Evolutionary conservation across 2,113 vertebrate genomes (phyloP).

Genomic region (Copsychus sechellarum): DNA sequence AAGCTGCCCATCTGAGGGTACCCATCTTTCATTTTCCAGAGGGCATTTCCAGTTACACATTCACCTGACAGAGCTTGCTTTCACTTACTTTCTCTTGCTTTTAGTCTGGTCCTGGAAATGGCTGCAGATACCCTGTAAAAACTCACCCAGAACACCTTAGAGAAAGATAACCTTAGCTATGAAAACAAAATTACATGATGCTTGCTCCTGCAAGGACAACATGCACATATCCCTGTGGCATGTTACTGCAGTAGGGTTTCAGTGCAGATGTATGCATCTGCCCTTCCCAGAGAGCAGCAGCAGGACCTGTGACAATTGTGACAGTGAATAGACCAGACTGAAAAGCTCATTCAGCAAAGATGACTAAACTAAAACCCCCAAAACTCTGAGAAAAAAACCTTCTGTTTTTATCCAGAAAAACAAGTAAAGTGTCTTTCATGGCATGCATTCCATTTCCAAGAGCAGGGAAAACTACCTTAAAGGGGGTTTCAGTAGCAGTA

Average conservation of each 20-base stretch:
- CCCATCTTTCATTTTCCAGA: background rate
- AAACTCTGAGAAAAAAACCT: background rate
- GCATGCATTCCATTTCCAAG: background rate
- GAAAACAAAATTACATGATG: background rate
- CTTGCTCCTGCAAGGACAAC: background rate
- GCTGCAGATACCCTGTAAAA: background rate
- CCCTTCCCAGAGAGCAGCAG: background rate
- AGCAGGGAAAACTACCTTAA: background rate
- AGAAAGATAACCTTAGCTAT: background rate
- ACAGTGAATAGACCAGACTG: background rate
- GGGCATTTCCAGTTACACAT: background rate
- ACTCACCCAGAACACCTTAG: background rate
- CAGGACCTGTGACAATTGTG: background rate
- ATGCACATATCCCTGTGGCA: background rate
- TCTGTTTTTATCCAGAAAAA: background rate
- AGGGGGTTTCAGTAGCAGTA: background rate
- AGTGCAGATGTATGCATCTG: background rate
- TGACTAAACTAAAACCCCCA: background rate
- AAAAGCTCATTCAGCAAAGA: background rate
- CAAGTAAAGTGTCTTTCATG: background rate
- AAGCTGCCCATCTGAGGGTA: background rate
- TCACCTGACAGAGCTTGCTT: background rate
- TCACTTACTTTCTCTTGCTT: background rate
- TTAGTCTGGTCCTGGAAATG: background rate
- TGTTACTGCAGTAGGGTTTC: fast-evolving